Evolutionary conservation across 2,888 invertebrate genomes (phyloP), one percentile per base, ranked within the genome.

Genomic region (Adineta ricciae): DNA sequence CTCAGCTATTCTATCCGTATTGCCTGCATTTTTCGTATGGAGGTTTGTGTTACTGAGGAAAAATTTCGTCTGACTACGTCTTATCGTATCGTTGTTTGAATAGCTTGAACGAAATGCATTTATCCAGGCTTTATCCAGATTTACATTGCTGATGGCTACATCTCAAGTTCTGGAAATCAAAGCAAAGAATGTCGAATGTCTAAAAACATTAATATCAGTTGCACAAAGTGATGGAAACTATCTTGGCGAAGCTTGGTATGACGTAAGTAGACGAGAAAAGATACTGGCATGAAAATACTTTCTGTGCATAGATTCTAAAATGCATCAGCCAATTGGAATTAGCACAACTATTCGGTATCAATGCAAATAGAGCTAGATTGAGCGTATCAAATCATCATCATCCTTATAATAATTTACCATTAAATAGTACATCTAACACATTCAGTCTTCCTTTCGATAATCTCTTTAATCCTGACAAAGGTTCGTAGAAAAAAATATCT

Each of bases 171-270:
- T 96, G 86, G 98, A 98, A 91, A 99, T 99, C 96, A 98, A 98
- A 91, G 94, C 96, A 2, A 99, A 99, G 91, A 99, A 99, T 90
- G 97, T 99, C 86, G 97, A 99, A 89, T 98, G 98, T 0, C 99
- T 99, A 87, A 99, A 99, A 91, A 97, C 97, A 0, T 92, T 99
- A 84, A 99, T 98, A 87, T 96, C 96, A 88, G 97, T 99, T 0
- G 99, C 99, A 0, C 97, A 99, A 88, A 98, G 98, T 0, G 98
- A 99, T 91, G 99, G 93, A 50, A 97, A 97, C 91, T 97, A 97
- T 90, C 92, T 98, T 86, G 97, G 97, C 2, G 94, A 93, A 52
- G 96, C 96, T 88, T 98, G 98, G 98, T 92, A 97, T 87, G 97
- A 98, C 24, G 78, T 78, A 41, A 38, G 78, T 78, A 38, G 38